These are phyloP conservation scores for Pseudococcus viburni DNA, from an alignment of 2,888 invertebrate genomes.

Conservation along the genomic window DNA sequence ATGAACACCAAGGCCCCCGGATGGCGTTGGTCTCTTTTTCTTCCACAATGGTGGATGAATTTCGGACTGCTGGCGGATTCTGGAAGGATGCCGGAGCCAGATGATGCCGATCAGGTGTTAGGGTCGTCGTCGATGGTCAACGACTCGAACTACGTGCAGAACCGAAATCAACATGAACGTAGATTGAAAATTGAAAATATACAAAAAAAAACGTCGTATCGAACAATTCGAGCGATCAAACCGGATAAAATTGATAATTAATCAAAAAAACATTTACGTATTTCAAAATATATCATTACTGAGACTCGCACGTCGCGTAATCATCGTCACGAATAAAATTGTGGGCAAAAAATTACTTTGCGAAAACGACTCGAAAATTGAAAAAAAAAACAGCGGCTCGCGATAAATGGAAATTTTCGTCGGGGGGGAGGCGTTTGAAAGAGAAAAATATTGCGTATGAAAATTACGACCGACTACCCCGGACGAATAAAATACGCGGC, in stretches of 20 bases:
- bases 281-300: neutral
- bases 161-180: neutral
- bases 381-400: neutral
- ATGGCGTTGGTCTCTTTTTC: constrained; percentile 63
- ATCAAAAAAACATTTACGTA: neutral
- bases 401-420: neutral
- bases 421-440: neutral
- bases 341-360: neutral
- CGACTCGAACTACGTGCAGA: neutral
- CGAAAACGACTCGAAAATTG: too few species aligned
- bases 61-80: neutral
- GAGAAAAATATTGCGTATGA: neutral
- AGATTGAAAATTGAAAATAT: neutral
- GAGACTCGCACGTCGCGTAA: neutral
- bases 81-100: neutral
- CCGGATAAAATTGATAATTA: neutral
- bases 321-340: neutral
- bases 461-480: constrained; percentile 46
- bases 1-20: constrained; percentile 65
- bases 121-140: neutral
- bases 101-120: neutral
- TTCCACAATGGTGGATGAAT: constrained; percentile 65
- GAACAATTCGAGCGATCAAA: neutral
- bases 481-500: constrained; percentile 42
- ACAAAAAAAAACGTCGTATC: neutral